Percentiles rank a stretch among this genome's conserved stretches.
Conservation (phyloP, 1,140 invertebrate genomes). For the Heliconius hewitsoni region DNA sequence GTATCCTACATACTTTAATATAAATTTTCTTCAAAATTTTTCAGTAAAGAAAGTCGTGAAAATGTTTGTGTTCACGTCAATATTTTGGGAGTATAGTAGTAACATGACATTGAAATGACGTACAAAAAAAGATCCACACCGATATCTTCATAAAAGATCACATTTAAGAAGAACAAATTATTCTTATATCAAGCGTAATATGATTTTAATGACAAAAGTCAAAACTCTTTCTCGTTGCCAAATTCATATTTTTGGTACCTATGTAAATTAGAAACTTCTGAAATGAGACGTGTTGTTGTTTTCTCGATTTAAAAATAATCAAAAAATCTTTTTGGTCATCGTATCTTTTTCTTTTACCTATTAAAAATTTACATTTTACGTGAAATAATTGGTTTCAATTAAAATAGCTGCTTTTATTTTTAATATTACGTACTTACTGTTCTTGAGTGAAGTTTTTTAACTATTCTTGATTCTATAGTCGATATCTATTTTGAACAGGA, state of each 20-base stretch:
- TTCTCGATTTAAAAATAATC: background rate
- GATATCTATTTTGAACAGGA: constrained; percentile 32
- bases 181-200: constrained; percentile 41
- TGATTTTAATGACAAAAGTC: constrained; percentile 38
- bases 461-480: background rate
- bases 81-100: constrained; percentile 43
- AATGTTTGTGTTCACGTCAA: no score
- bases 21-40: no score
- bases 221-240: constrained; percentile 38
- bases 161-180: constrained; percentile 54
- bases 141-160: constrained; percentile 51
- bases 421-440: background rate
- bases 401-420: background rate
- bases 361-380: background rate
- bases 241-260: constrained; percentile 17
- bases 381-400: background rate
- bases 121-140: constrained; percentile 48
- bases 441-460: background rate
- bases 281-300: background rate
- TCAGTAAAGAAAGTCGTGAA: no score
- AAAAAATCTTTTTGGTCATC: background rate
- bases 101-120: constrained; percentile 61
- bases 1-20: no score
- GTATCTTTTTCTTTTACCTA: background rate
- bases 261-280: background rate